Evolutionary conservation across 2,797 vertebrate species (phyloP), one percentile per base, ranked within the genome.

Genomic region (Vireo griseus): DNA sequence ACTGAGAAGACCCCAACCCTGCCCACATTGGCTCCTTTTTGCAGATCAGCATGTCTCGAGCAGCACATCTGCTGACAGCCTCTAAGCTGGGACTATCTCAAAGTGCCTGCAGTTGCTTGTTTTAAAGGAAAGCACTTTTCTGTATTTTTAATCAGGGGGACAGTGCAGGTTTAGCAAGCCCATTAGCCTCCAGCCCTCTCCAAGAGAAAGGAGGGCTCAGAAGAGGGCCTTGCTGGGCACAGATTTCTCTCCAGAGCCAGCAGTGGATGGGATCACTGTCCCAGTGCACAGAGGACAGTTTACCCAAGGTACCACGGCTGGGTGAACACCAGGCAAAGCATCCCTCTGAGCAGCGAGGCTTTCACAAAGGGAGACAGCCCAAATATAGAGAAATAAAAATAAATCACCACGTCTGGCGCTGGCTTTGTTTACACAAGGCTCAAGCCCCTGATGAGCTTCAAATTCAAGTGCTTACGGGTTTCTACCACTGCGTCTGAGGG

Each of bases 331-430:
- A 73, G 13, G 21, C 45, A 63, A 79, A 94, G 84, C 81, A 91
- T 73, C 88, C 57, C 79, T 54, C 52, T 0, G 6, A 88, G 71
- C 86, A 81, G 45, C 0, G 2, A 90, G 80, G 31, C 52, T 72
- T 80, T 83, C 71, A 82, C 28, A 76, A 87, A 84, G 39, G 55
- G 94, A 96, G 86, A 91, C 77, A 89, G 87, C 86, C 74, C 94
- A 94, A 92, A 94, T 76, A 87, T 16, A 91, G 89, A 94, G 71
- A 88, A 96, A 89, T n/a, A 48, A 95, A 95, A 95, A 96, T 85
- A 96, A 89, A 95, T 92, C 58, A 86, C 81, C 86, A 12, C 0
- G 7, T 76, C 95, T 95, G 89, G 73, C n/a, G 0, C 75, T 86
- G 54, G 26, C 72, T 89, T 45, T 92, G 84, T 90, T 95, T 95